These are phyloP conservation scores for Leptopilina drosophilae DNA, from an alignment of 2,888 invertebrate species.

Conservation along the genomic window DNA sequence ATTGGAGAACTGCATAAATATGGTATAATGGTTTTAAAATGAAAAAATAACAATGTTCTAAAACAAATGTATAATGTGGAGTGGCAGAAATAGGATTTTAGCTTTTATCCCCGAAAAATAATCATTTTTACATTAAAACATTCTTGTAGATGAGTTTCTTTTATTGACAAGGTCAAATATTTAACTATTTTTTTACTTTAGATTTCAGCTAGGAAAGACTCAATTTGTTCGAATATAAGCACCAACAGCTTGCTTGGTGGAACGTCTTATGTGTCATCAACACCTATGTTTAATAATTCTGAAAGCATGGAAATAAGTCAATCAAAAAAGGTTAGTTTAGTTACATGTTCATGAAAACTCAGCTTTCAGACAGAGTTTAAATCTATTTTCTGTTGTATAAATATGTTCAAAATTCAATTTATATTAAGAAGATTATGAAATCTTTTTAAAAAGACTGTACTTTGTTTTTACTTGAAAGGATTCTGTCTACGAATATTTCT, in stretches of 20 bases:
- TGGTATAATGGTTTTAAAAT: too few species aligned
- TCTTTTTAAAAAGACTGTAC: conserved; percentile 54
- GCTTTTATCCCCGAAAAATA: too few species aligned
- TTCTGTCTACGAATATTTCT: too few species aligned
- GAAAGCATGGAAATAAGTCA: conserved; percentile 74
- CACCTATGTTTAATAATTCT: conserved; percentile 72
- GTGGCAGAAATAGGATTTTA: too few species aligned
- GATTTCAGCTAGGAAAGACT: conserved; percentile 74
- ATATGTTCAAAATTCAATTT: too few species aligned
- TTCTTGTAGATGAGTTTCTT: too few species aligned
- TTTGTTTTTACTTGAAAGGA: conserved; percentile 1
- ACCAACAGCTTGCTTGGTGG: conserved; percentile 78
- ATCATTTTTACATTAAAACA: too few species aligned
- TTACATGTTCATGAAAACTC: neutral
- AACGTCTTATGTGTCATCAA: conserved; percentile 77
- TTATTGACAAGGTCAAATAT: neutral
- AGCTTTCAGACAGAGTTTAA: neutral
- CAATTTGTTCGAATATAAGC: conserved; percentile 78
- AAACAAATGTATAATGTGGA: too few species aligned
- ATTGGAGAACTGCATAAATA: too few species aligned
- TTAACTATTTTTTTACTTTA: conserved; percentile 53
- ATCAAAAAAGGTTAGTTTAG: conserved; percentile 66
- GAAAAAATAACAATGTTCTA: too few species aligned
- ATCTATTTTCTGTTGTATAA: neutral
- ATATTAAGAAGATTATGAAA: too few species aligned